Conservation (phyloP, 2,888 invertebrate species). For the Xylota segnis region DNA sequence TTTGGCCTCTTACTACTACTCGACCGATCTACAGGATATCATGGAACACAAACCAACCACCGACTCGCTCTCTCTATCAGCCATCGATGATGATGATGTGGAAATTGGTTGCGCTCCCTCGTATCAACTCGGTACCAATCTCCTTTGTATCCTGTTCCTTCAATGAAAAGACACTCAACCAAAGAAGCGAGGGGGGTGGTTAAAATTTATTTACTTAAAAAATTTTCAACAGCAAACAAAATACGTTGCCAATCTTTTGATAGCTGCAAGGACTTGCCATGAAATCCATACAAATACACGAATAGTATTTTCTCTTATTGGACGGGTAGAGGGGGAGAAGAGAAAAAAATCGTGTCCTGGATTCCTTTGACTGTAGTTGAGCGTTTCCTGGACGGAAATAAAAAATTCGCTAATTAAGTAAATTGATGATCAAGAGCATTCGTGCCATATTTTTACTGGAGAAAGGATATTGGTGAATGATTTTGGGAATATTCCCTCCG, state of each 20-base stretch:
- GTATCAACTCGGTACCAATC: neutral
- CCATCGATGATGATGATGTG: constrained; percentile 73
- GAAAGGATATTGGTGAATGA: constrained; percentile 49
- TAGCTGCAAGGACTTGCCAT: constrained; percentile 33
- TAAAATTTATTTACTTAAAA: constrained; percentile 49
- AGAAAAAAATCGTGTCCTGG: constrained; percentile 56
- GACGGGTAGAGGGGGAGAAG: too few relatives aligned
- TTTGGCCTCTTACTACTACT: constrained; percentile 47
- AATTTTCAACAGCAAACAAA: constrained; percentile 40
- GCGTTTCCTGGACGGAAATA: constrained; percentile 70
- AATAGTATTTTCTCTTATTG: constrained; percentile 47
- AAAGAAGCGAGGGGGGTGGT: neutral
- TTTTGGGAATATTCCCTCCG: constrained; percentile 27
- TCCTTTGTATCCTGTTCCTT: constrained; percentile 19
- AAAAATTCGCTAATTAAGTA: constrained; percentile 74
- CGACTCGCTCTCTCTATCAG: constrained; percentile 34
- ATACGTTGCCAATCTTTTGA: constrained; percentile 55
- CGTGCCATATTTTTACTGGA: constrained; percentile 39
- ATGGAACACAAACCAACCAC: constrained; percentile 19
- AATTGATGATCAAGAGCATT: constrained; percentile 72
- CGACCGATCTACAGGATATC: constrained; percentile 34
- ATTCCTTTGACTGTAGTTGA: constrained; percentile 64
- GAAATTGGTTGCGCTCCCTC: constrained; percentile 52
- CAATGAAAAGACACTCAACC: neutral
- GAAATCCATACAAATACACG: constrained; percentile 9